Evolutionary conservation across 2,797 vertebrate species (phyloP).

Genomic region (Cuculus canorus): DNA sequence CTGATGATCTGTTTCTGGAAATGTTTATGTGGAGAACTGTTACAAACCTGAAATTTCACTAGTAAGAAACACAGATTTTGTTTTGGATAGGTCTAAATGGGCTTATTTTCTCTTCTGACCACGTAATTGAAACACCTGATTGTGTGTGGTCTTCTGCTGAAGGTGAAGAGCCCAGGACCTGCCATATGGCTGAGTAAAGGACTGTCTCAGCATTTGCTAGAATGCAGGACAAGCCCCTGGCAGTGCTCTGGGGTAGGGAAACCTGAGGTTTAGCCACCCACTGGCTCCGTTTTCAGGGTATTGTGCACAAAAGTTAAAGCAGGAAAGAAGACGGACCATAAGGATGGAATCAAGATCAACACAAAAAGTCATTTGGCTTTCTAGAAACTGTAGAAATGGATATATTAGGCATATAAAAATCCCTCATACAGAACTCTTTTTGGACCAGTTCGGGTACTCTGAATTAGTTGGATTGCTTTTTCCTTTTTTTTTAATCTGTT

Average conservation of each 20-base stretch:
- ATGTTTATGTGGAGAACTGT: background rate
- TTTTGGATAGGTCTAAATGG: background rate
- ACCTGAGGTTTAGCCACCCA: background rate
- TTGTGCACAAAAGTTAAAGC: background rate
- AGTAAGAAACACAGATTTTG: background rate
- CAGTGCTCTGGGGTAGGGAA: background rate
- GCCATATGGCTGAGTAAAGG: background rate
- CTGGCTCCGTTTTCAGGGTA: background rate
- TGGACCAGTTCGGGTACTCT: background rate
- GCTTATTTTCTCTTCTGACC: constrained; percentile 3
- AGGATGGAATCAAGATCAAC: background rate
- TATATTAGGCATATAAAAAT: background rate
- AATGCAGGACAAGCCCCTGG: background rate
- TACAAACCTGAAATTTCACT: background rate
- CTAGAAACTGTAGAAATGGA: background rate
- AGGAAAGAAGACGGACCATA: background rate
- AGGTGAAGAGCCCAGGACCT: background rate
- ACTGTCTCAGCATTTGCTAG: background rate
- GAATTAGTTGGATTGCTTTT: background rate
- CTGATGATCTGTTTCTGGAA: background rate
- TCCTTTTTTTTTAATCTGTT: background rate
- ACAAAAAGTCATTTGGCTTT: background rate
- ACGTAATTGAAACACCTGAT: background rate
- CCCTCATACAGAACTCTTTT: background rate
- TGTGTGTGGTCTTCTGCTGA: background rate